Percentiles rank a stretch among this genome's conserved stretches.
phyloP scores from a whole-genome alignment of 2,113 vertebrate genomes.

The Hipposideros armiger region DNA sequence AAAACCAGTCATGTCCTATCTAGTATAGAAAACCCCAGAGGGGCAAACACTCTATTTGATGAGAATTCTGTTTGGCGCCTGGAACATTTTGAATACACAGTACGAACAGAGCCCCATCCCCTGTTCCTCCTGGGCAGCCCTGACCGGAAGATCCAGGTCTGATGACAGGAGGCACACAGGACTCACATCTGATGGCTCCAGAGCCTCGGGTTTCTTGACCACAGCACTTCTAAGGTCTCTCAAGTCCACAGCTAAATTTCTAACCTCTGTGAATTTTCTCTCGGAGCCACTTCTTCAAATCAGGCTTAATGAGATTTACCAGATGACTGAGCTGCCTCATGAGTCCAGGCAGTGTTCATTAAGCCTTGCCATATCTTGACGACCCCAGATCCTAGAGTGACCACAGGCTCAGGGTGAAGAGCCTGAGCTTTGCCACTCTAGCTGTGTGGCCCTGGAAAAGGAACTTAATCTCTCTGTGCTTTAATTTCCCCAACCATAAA shows the following conservation, averaged over 20 bases:
- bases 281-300: conserved; percentile 29
- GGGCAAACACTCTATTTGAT: neutral
- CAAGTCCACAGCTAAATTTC: neutral
- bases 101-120: neutral
- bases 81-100: neutral
- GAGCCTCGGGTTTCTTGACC: neutral
- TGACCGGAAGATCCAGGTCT: neutral
- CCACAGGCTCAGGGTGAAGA: neutral
- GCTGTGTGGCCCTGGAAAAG: neutral
- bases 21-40: neutral
- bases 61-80: neutral
- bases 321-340: neutral
- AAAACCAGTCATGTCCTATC: neutral
- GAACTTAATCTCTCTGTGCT: neutral
- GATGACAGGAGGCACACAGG: neutral
- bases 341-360: neutral
- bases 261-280: neutral
- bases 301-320: neutral
- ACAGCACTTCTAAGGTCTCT: neutral
- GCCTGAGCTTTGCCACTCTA: neutral
- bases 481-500: neutral
- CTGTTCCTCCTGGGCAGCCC: neutral
- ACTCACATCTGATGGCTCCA: neutral
- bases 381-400: neutral
- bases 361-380: neutral